Base-by-base conservation (phyloP, 2,888 invertebrate genomes). In the Stenichneumon culpator region DNA sequence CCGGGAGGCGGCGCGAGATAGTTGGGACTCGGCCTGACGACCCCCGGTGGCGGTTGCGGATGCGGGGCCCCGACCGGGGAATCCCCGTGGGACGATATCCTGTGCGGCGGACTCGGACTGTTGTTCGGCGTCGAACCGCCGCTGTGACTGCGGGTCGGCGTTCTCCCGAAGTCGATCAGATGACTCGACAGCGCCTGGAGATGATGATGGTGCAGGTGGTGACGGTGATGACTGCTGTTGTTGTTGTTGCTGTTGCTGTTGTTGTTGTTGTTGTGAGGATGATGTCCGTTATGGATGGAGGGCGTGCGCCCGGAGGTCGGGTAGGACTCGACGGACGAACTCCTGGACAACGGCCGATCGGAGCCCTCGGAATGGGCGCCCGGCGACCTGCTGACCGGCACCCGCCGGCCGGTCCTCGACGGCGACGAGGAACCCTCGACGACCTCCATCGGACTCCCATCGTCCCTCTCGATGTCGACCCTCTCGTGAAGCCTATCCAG, bases 11-110 rank as follows among this genome's bases (percentile, higher is more conserved):
- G 93, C 60, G 92, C 93, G 25, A 94, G 90, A 91, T 95, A 95
- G 77, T 95, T 95, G 0, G 95, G 95, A 90, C 94, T 95, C 9
- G 95, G 95, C 86, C 94, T 89, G 1, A 94, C 94, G 44, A 94
- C 94, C 0, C 94, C 95, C 0, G 95, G 95, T 0, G 95, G 95
- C 77, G 95, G 95, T 82, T 96, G 96, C 74, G 96, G 96, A 82
- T 95, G 94, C 86, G 94, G 91, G 83, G 95, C 92, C 89, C 86
- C 91, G 91, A 82, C 81, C 78, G 88, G 83, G 79, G 91, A 77
- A 69, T 87, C 88, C 83, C 65, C 92, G 90, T 47, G 93, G 0
- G 92, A 87, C 50, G 85, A 73, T 89, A 93, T 91, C 89, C 93
- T 90, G 73, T 93, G 93, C 3, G 94, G 93, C 4, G 94, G 94